Base-by-base conservation (phyloP, 2,113 vertebrate genomes). In the Microtus richardsoni region DNA sequence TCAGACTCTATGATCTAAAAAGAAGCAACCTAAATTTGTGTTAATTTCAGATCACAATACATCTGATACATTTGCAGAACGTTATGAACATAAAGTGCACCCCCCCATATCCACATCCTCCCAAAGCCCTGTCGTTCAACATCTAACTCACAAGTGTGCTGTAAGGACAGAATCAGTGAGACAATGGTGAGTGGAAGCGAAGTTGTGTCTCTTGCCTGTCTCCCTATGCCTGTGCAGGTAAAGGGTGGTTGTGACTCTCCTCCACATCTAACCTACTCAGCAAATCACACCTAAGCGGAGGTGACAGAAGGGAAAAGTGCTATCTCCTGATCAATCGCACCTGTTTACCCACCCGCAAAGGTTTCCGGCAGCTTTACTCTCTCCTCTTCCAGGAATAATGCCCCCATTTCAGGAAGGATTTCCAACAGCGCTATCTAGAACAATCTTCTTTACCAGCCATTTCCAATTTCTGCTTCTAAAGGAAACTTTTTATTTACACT, bases 401-500 rank as follows among this genome's bases (percentile, higher is more conserved):
- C 41, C 7, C 8, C n/a, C 17, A 24, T 66, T 80, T 77, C 80
- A 54, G 47, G 17, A 92, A 79, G 26, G 19, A 74, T 88, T 92
- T 44, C 77, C 60, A 84, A 71, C 41, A 93, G 66, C 28, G 4
- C 26, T 26, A 49, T 78, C 92, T 90, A 91, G 21, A 90, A 49
- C 36, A 54, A 68, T 89, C 24, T 44, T 84, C 89, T 88, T 91
- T 74, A 93, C 12, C 12, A 95, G 92, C n/a, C 85, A 60, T 91
- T 93, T 97, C 68, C 66, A 71, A 62, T 28, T 86, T 96, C n/a
- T 70, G 52, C 44, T 86, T 78, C 89, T 70, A 82, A 88, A 90
- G 22, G 66, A 91, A 94, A 14, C 8, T 91, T 87, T 49, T 78
- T 79, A n/a, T 90, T 91, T 83, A 54, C 79, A 68, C 0, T 80